Evolutionary conservation across 2,113 vertebrate species (phyloP), one percentile per base, ranked within the genome.

Genomic region (Thoracochromis brauschi): DNA sequence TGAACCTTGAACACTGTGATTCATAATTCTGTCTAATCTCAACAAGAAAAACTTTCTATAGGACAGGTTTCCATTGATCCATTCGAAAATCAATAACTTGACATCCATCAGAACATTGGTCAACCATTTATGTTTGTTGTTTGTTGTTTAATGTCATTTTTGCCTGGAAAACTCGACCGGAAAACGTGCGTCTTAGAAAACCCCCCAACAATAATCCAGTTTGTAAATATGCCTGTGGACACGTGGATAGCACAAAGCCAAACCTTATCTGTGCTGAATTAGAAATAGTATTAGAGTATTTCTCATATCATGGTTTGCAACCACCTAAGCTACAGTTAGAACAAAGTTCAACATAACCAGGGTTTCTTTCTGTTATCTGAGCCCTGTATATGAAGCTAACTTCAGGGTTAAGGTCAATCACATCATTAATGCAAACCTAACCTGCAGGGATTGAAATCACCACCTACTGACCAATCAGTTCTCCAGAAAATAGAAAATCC

Each of bases 21-120:
- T 78, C 73, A 78, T 78, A 31, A 33, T 33, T 49, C 73, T n/a
- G 26, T 49, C 24, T 31, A 49, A 78, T 78, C 17, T 78, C 29
- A 78, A 19, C 16, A 31, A 29, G 26, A 26, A 78, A 49, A 31
- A 51, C 42, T 51, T 51, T n/a, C 42, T 49, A 33, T 6, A 31
- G 24, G 73, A 51, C 17, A n/a, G 10, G 0, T 51, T 78, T 78
- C 9, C 16, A n/a, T 12, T 5, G 45, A 2, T 31, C 42, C 26
- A 8, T 78, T 21, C 7, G 29, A n/a, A 73, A 78, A 51, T 31
- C 26, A 78, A 19, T 51, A 31, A 68, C 63, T 40, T 13, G 21
- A 49, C 26, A 29, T 49, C 14, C 24, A 47, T 29, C 73, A 49
- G 26, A 8, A 51, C 3, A 51, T 2, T 1, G 26, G 3, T 33